Evolutionary conservation across 2,888 invertebrate genomes (phyloP).

Genomic region (Mechanitis messenoides): DNA sequence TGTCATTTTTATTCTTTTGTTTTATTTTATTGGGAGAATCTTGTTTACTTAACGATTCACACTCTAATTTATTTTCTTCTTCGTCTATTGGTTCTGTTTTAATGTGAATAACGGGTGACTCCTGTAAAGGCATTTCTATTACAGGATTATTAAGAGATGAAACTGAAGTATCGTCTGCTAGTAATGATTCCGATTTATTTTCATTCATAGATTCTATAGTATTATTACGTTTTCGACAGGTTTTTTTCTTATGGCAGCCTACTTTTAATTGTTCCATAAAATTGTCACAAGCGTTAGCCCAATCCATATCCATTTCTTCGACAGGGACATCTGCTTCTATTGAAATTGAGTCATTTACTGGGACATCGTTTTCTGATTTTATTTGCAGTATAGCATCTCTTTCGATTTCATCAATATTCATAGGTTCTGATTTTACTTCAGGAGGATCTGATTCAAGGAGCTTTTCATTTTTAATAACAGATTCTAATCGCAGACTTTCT

Average conservation of each 20-base stretch:
- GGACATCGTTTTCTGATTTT: constrained; percentile 53
- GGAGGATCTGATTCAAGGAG: constrained; percentile 64
- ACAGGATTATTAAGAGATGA: constrained; percentile 31
- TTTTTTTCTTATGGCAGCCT: constrained; percentile 76
- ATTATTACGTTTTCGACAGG: constrained; percentile 69
- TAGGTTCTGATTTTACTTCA: constrained; percentile 81
- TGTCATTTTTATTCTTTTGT: constrained; percentile 37
- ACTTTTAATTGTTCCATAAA: constrained; percentile 85
- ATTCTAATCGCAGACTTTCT: constrained; percentile 63
- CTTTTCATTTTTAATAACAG: constrained; percentile 80
- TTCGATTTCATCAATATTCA: constrained; percentile 81
- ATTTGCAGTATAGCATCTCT: constrained; percentile 72
- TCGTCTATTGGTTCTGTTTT: constrained; percentile 62
- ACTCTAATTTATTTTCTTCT: constrained; percentile 40
- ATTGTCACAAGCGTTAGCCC: constrained; percentile 85
- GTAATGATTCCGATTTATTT: constrained; percentile 34
- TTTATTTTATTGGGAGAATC: constrained; percentile 29
- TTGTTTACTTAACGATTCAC: constrained; percentile 16
- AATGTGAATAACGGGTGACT: constrained; percentile 31
- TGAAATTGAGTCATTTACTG: constrained; percentile 33
- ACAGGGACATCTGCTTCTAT: constrained; percentile 30
- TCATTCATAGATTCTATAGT: constrained; percentile 45
- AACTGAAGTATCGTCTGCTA: constrained; percentile 19
- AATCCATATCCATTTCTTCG: constrained; percentile 66
- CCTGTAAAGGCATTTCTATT: constrained; percentile 34